phyloP scores from a whole-genome alignment of 2,113 vertebrate genomes.

The Onychostoma macrolepis region DNA sequence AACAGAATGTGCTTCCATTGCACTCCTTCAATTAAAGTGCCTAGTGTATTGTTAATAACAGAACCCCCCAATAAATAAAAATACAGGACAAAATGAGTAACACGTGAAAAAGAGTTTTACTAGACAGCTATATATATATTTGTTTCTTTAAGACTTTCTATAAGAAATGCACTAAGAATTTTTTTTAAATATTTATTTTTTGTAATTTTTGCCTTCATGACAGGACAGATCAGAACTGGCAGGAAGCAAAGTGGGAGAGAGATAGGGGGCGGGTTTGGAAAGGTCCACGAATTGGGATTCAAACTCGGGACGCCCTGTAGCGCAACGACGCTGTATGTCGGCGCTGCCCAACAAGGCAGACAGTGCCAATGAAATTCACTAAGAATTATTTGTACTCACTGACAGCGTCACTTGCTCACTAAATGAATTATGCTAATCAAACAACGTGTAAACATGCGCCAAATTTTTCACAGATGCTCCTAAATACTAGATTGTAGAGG shows the following conservation, averaged over 20 bases:
- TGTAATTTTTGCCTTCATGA: no score
- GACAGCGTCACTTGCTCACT: background rate
- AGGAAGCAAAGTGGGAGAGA: no score
- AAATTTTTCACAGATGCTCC: background rate
- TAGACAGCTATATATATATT: background rate
- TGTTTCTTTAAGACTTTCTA: background rate
- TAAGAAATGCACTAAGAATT: background rate
- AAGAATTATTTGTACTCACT: background rate
- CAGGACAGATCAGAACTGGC: no score
- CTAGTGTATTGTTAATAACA: constrained; percentile 4
- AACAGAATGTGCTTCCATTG: background rate
- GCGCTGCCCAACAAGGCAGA: no score
- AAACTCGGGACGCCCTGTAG: no score
- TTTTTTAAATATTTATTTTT: background rate
- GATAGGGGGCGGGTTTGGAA: no score
- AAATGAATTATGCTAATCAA: background rate
- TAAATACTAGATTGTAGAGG: background rate
- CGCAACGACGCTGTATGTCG: no score
- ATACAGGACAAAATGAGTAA: background rate
- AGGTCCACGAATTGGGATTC: no score
- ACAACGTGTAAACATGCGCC: background rate
- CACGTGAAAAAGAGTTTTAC: background rate
- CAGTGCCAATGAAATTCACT: background rate
- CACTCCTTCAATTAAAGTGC: constrained; percentile 21
- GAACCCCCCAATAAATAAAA: background rate